Base-by-base conservation (phyloP, 2,797 vertebrate species). In the Phataginus tricuspis region DNA sequence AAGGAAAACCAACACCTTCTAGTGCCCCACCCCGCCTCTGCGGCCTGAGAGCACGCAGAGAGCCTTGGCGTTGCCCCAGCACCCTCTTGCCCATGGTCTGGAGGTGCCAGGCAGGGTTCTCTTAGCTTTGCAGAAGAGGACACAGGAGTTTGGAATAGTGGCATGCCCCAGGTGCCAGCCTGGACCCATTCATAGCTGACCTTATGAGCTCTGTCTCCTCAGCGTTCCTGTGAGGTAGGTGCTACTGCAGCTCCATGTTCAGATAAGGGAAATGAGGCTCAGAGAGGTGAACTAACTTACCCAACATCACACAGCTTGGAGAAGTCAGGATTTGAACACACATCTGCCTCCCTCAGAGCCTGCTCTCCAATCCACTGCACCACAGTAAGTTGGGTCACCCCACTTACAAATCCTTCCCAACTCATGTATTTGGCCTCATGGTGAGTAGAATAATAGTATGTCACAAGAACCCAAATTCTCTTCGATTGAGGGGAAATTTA, bases 361-460 rank as follows among this genome's bases (percentile, higher is more conserved):
- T 25, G 4, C 31, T 13, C 51, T 68, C 13, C 9, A 9, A 21
- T 6, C 34, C 64, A 4, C 21, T 19, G 39, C 27, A 31, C 34
- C 34, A 4, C 15, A 12, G 9, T 5, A 11, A 1, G 0, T 6
- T 4, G 27, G n/a, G 9, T 11, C 16, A 7, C 21, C 39, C n/a
- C 27, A 3, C 5, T 2, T n/a, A 6, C 4, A 64, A 14, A n/a
- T 9, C 39, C 37, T 55, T 19, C 72, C 25, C 12, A 14, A 4
- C 42, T 49, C 29, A n/a, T 2, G 7, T 18, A 39, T 1, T 59
- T 51, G 6, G 31, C 37, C 25, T 63, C 31, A 0, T 3, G 37
- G 63, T 19, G 59, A 63, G 75, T 3, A 71, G 49, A 45, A 39
- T 19, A 82, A 15, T 0, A 23, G 31, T 12, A 2, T 45, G 16